Evolutionary conservation across 2,888 invertebrate species (phyloP).

Genomic region (Stenodema calcarata): DNA sequence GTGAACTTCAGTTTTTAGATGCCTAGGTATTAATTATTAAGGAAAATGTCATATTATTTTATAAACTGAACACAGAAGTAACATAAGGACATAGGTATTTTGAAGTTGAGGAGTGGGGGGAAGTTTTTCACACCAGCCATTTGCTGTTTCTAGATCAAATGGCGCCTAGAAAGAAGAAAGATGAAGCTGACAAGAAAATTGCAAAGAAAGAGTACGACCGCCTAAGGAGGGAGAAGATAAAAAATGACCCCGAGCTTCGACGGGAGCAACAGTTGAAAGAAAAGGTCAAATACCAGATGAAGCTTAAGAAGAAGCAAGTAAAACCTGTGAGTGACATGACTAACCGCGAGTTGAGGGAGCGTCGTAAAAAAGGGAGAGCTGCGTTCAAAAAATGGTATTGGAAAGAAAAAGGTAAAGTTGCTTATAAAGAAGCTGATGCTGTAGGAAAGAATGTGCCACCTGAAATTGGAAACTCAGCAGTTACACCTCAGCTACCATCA

Average conservation of each 20-base stretch:
- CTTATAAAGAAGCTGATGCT: neutral
- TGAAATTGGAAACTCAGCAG: neutral
- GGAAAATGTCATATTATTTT: neutral
- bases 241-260: slow-evolving; percentile 2
- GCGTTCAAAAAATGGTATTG: neutral
- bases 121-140: neutral
- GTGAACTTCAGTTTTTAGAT: no score
- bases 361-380: slow-evolving; percentile 11
- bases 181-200: neutral
- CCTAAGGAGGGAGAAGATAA: neutral
- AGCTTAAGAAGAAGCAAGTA: neutral
- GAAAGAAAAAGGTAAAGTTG: neutral
- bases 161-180: neutral
- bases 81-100: no score
- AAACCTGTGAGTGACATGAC: neutral
- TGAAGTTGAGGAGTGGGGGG: neutral
- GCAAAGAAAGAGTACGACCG: neutral
- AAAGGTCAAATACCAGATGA: neutral
- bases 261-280: neutral
- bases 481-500: neutral
- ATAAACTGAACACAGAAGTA: neutral
- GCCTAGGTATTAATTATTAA: neutral
- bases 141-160: neutral
- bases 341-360: neutral
- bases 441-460: neutral